Base-by-base conservation (phyloP, 1,140 invertebrate species). In the Cyclina sinensis region DNA sequence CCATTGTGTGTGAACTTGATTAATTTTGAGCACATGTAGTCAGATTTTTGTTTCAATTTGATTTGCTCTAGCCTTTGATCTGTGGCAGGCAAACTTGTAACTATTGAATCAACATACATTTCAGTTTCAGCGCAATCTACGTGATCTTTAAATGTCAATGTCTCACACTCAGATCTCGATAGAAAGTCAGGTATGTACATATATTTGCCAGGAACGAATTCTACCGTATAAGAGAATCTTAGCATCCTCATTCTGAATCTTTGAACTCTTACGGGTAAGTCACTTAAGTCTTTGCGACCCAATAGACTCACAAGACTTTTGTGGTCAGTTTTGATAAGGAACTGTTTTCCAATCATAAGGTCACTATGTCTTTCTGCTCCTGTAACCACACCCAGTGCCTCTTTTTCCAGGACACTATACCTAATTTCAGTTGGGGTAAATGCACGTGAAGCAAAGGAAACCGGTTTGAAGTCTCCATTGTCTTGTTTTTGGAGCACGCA, bases 301-400 rank as follows among this genome's bases (percentile, higher is more conserved):
- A 90, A 37, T 16, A 91, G 48, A 54, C 65, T 48, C n/a, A 90
- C 81, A 0, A 91, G 32, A 4, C 83, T 70, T 81, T 84, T 89
- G 80, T 89, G 91, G 78, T 90, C 89, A 24, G 84, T 91, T 32
- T 88, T 76, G 35, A 91, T 78, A 21, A 81, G 39, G 65, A 91
- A 90, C 24, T 27, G n/a, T 37, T 59, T 76, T 57, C 65, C 81
- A 27, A 89, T 57, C 5, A 82, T 18, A 24, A 48, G 85, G 18
- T 86, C 32, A 11, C 62, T 32, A 39, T 78, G 89, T 59, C 73
- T 81, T 37, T 86, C 59, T 54, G 81, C 86, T 4, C 65, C 82
- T 2, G 24, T 39, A 21, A 57, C 65, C 0, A 82, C n/a, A 14
- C 54, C 59, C 0, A 65, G 39, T 5, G 54, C 54, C 65, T 65